These are phyloP conservation scores for Cyprinus carpio DNA, from an alignment of 2,113 vertebrate genomes.

Conservation along the genomic window DNA sequence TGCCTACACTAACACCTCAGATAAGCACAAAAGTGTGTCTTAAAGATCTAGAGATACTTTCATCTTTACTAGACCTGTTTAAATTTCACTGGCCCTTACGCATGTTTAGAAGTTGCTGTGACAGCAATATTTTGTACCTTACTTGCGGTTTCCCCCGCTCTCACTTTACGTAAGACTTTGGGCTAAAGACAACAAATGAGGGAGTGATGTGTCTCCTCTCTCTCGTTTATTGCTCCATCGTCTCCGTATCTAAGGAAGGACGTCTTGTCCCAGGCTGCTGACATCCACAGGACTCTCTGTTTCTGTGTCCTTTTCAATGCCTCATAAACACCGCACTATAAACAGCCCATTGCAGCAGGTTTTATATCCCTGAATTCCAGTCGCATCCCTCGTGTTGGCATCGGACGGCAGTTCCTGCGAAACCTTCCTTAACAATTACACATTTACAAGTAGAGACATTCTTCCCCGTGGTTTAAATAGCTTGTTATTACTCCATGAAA, in stretches of 20 bases:
- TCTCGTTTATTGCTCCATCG: slow-evolving; percentile 55
- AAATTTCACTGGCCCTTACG: slow-evolving; percentile 36
- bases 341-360: slow-evolving; percentile 44
- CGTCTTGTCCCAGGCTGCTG: slow-evolving; percentile 50
- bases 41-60: background rate
- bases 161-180: slow-evolving; percentile 29
- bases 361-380: slow-evolving; percentile 49
- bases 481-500: slow-evolving; percentile 56
- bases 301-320: slow-evolving; percentile 44
- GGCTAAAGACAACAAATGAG: slow-evolving; percentile 55
- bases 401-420: slow-evolving; percentile 44
- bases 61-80: slow-evolving; percentile 15
- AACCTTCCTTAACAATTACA: slow-evolving; percentile 49
- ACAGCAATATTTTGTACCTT: slow-evolving; percentile 54
- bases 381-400: slow-evolving; percentile 38
- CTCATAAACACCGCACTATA: slow-evolving; percentile 53
- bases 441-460: slow-evolving; percentile 57
- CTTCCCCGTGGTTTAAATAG: slow-evolving; percentile 52
- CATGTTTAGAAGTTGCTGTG: slow-evolving; percentile 46
- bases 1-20: background rate
- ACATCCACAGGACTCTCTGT: slow-evolving; percentile 45
- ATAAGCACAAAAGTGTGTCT: background rate
- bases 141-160: slow-evolving; percentile 47
- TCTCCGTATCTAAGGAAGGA: slow-evolving; percentile 55
- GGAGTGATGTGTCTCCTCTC: slow-evolving; percentile 44